A percentile compares a stretch with the other conserved stretches of the same genome.
These are phyloP conservation scores for Cheiracanthium punctorium DNA, from an alignment of 2,888 invertebrate genomes.

Conservation along the genomic window DNA sequence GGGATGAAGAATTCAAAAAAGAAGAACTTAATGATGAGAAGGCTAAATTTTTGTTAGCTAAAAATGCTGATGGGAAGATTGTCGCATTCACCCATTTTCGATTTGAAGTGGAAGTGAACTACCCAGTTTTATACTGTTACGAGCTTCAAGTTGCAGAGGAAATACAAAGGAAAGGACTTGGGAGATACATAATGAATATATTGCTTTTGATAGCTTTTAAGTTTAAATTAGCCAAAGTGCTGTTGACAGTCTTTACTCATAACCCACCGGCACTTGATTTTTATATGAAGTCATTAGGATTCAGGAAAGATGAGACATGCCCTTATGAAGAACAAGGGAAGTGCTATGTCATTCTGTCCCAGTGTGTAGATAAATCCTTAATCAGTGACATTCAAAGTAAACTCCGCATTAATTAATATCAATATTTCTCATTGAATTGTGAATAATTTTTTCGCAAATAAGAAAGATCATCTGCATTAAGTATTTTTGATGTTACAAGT, in stretches of 20 bases:
- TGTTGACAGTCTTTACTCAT: conserved; percentile 88
- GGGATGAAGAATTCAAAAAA: conserved; percentile 84
- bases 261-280: conserved; percentile 84
- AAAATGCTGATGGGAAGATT: conserved; percentile 75
- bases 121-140: conserved; percentile 86
- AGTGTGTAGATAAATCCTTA: conserved; percentile 45
- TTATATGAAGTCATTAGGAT: conserved; percentile 83
- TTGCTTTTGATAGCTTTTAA: conserved; percentile 85
- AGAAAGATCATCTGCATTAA: too few relatives aligned
- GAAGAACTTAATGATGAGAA: conserved; percentile 85
- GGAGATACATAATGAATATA: conserved; percentile 86
- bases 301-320: conserved; percentile 53
- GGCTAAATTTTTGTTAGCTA: conserved; percentile 85
- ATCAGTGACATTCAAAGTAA: conserved; percentile 20
- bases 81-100: conserved; percentile 73
- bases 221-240: conserved; percentile 86
- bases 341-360: conserved; percentile 73
- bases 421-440: too few relatives aligned
- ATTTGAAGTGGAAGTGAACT: conserved; percentile 79
- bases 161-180: conserved; percentile 86
- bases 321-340: conserved; percentile 52
- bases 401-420: not conserved
- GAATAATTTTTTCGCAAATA: too few relatives aligned
- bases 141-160: conserved; percentile 87
- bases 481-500: not conserved